Evolutionary conservation across 2,113 vertebrate genomes (phyloP), one percentile per base, ranked within the genome.

Genomic region (Caranx melampygus): DNA sequence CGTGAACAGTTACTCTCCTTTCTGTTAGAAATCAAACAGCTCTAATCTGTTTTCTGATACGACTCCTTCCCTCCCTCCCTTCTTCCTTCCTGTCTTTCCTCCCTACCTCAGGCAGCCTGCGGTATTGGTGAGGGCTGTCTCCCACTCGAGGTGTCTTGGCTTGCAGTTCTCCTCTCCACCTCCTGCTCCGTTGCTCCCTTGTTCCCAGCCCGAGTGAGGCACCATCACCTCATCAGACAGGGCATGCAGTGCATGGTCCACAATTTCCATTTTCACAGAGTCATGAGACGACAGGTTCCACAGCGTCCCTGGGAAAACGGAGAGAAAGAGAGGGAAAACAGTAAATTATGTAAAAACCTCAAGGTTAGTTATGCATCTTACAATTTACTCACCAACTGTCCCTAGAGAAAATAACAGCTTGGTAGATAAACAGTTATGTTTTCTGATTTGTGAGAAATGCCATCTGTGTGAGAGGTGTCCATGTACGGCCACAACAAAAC

Each of bases 241-340:
- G 15, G 97, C 97, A 0, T 98, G 96, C 77, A 99, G 91, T 0
- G 98, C 98, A 0, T 98, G 95, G 78, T 99, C 98, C 91, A 99
- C 97, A 0, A 99, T 98, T 92, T 98, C 97, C 98, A 99, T 99
- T 89, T 99, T 98, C 83, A 99, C 97, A 1, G 97, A 97, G 89
- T 99, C 98, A 0, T 98, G 96, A 0, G 98, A 99, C 3, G 98
- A 99, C 74, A 99, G 92, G 90, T 99, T 99, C 98, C 98, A 99
- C 72, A 99, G 93, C 0, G 98, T 99, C 49, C 97, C 98, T 99
- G 88, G 12, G n/a, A 63, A 7, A 31, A 21, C 9, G 33, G 15
- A 59, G 3, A 33, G 18, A 26, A 58, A n/a, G 5, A 26, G 6
- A 14, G 18, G 4, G 33, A 5, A 49, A 15, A 40, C 26, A 26